Base-by-base conservation (phyloP, 2,888 invertebrate genomes). In the Cryptocephalus primarius region DNA sequence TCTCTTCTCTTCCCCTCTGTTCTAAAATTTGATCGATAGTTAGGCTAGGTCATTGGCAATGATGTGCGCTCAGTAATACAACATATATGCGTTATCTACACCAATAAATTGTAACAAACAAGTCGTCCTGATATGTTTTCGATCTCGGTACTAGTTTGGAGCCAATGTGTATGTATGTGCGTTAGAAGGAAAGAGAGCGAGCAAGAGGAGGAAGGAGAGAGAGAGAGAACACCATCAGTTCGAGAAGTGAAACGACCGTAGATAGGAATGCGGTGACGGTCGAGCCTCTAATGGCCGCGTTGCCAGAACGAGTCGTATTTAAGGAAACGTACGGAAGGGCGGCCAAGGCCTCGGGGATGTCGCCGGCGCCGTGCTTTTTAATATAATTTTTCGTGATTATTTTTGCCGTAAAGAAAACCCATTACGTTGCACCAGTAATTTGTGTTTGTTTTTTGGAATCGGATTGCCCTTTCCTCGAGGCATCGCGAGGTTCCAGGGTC, bases 231-330 rank as follows among this genome's bases (percentile, higher is more conserved):
- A 32, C 10, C 32, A 42, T 11, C 36, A 8, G 33, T 42, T 42
- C 33, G 50, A 60, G 22, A 22, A 22, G 48, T 50, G 55, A 55
- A 56, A 57, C 43, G 55, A 45, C 45, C 42, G 51, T 47, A 55
- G 47, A 47, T 48, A 47, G 61, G 61, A 61, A 61, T 61, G 61
- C 61, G 60, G 61, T 61, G 60, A 60, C 58, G 60, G 60, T 60
- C 60, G 59, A 55, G 52, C 54, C 54, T 49, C 43, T 43, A 36
- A 10, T 38, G 9, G 51, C 51, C 51, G 22, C 47, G 51, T 53
- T 53, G 53, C 53, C 54, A 45, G 42, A 49, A 46, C 12, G 36
- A 12, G 12, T 36, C n/a, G 11, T 11, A 36, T 36, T 36, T 36
- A n/a, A 36, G 36, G 22, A 22, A 22, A 22, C 22, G 22, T 22